phyloP scores from a whole-genome alignment of 2,888 invertebrate species.

The Tipula confusa region DNA sequence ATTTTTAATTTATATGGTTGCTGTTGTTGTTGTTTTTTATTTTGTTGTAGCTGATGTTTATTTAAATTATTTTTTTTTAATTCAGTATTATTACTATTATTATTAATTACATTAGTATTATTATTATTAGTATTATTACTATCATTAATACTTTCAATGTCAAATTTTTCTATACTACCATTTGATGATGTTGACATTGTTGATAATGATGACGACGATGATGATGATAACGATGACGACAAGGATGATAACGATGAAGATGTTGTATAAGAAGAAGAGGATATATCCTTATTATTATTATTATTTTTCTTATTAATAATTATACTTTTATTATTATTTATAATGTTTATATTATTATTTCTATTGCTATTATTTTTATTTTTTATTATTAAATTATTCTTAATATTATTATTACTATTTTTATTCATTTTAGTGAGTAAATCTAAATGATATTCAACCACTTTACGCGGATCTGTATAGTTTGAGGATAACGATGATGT shows the following conservation, averaged over 20 bases:
- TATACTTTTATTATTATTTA: constrained; percentile 3
- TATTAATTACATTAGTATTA: neutral
- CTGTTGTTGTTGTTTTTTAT: constrained; percentile 12
- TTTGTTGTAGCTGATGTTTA: neutral
- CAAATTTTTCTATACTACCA: constrained; percentile 13
- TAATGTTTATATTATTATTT: constrained; percentile 12
- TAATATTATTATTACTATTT: neutral
- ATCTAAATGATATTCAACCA: constrained; percentile 29
- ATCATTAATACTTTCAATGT: constrained; percentile 29
- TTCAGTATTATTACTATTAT: neutral
- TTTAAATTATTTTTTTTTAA: neutral
- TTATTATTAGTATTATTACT: constrained; percentile 10
- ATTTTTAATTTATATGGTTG: constrained; percentile 28
- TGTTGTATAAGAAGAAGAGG: constrained; percentile 32
- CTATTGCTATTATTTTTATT: neutral
- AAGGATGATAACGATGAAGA: constrained; percentile 35
- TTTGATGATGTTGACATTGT: constrained; percentile 25
- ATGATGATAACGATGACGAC: constrained; percentile 38
- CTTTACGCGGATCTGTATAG: neutral
- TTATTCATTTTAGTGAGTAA: constrained; percentile 29
- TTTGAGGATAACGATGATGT: neutral
- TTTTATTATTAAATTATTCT: constrained; percentile 27
- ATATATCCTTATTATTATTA: neutral
- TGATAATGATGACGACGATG: constrained; percentile 37
- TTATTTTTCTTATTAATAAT: neutral